Evolutionary conservation across 2,113 vertebrate genomes (phyloP), one percentile per base, ranked within the genome.

Genomic region (Malurus alboscapulatus): DNA sequence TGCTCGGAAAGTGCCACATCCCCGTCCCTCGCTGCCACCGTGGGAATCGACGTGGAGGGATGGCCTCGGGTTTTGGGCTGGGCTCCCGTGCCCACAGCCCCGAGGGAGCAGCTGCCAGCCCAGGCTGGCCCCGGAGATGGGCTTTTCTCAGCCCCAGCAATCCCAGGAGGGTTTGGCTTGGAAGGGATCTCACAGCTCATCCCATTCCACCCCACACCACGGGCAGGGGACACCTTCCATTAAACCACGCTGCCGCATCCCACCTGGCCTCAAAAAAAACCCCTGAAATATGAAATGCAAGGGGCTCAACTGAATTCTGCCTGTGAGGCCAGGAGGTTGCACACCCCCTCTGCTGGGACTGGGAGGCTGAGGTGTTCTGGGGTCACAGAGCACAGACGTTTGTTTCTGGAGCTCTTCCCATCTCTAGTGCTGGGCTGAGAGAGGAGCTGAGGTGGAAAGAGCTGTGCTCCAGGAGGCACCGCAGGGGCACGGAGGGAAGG

Each of bases 51-150:
- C 5, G 55, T 25, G 45, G 24, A 74, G 48, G 61, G 47, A 21
- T n/a, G 76, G 51, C 68, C 88, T 54, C 1, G 2, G 36, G 26
- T 25, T 57, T 30, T 7, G 75, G 55, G 51, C 38, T 88, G 91
- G 76, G 65, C 61, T 94, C 19, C 4, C 25, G 53, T 61, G 79
- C 55, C 71, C 95, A 79, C 88, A 91, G 90, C 55, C 87, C 53
- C 45, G 79, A 22, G 78, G 82, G 76, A 92, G 47, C 19, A 45
- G 27, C 0, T 53, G n/a, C 13, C 32, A 73, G 58, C 29, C 62
- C 76, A 54, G 48, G 66, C 53, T 54, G 69, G 57, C 32, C 59
- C 48, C 50, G 10, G 34, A 47, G 48, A 38, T 38, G 38, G 38
- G 38, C 38, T 38, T 38, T 38, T 15, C 57, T 67, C 50, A 79